A percentile compares a stretch with the other conserved stretches of the same genome.
Evolutionary conservation across 1,140 invertebrate genomes (phyloP).

Genomic region (Zaprionus ghesquierei): DNA sequence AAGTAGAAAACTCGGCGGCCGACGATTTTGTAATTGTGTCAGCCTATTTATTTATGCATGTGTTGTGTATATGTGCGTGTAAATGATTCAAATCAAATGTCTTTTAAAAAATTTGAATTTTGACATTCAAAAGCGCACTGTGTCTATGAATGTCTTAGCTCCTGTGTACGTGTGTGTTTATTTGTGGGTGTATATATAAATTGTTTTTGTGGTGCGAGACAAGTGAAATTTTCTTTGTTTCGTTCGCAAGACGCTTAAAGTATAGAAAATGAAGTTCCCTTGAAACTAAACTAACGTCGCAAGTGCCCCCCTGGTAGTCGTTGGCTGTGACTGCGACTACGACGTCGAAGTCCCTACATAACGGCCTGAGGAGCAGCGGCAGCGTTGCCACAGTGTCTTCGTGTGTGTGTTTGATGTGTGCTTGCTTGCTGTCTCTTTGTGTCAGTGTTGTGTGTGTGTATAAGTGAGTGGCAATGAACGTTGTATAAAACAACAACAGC

Average conservation of each 20-base stretch:
- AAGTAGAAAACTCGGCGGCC: constrained; percentile 39
- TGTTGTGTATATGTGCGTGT: constrained; percentile 7
- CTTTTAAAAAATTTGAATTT: constrained; percentile 51
- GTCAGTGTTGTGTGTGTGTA: constrained; percentile 17
- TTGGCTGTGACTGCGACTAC: constrained; percentile 8
- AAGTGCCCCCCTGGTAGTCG: not conserved
- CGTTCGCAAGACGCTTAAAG: constrained; percentile 45
- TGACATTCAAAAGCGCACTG: constrained; percentile 40
- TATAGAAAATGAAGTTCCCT: constrained; percentile 73
- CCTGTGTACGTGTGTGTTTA: not conserved
- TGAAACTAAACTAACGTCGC: constrained; percentile 59
- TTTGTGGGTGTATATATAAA: constrained; percentile 21
- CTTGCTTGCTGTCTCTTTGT: constrained; percentile 39
- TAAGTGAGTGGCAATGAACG: constrained; percentile 64
- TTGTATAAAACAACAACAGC: constrained; percentile 49
- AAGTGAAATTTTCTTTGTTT: constrained; percentile 80
- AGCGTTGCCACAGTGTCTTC: constrained; percentile 16
- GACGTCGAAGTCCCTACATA: constrained; percentile 24
- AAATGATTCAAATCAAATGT: constrained; percentile 69
- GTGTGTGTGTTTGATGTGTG: constrained; percentile 24
- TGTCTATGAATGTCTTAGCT: not conserved
- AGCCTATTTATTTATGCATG: constrained; percentile 39
- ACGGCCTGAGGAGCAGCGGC: constrained; percentile 27
- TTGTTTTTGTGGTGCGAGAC: constrained; percentile 46
- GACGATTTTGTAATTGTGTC: constrained; percentile 65